Conservation (phyloP, 2,797 vertebrate species). For the Leptodactylus fallax region DNA sequence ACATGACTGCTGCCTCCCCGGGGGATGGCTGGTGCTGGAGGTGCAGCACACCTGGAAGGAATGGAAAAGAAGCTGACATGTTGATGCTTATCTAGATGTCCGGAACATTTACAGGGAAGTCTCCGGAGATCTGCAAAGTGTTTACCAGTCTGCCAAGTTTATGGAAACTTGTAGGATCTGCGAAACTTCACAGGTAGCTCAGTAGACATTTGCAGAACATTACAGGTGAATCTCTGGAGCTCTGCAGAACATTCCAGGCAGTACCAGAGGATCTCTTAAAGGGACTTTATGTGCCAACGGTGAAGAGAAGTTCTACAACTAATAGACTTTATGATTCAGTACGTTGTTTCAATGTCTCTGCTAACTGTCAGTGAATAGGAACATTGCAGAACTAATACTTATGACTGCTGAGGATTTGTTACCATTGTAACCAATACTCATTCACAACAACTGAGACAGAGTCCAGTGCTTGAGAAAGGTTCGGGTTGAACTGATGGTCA, state of each 20-base stretch:
- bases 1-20: background rate
- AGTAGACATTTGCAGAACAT: background rate
- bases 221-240: background rate
- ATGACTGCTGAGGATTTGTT: too few relatives aligned
- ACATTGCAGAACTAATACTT: too few relatives aligned
- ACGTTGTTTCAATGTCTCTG: too few relatives aligned
- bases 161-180: background rate
- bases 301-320: too few relatives aligned
- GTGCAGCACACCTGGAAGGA: background rate
- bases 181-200: background rate
- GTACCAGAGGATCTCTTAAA: background rate
- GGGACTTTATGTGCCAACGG: background rate
- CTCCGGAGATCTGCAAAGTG: background rate
- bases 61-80: background rate
- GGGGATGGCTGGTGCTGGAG: background rate
- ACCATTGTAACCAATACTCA: too few relatives aligned
- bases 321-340: too few relatives aligned
- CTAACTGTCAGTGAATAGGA: too few relatives aligned
- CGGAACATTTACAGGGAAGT: background rate
- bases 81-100: background rate
- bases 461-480: too few relatives aligned
- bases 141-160: conserved; percentile 16
- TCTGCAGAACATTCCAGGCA: background rate
- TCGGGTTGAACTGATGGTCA: too few relatives aligned
- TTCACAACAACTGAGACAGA: too few relatives aligned